Conservation (phyloP, 1,140 invertebrate genomes). For the Protaetia brevitarsis region DNA sequence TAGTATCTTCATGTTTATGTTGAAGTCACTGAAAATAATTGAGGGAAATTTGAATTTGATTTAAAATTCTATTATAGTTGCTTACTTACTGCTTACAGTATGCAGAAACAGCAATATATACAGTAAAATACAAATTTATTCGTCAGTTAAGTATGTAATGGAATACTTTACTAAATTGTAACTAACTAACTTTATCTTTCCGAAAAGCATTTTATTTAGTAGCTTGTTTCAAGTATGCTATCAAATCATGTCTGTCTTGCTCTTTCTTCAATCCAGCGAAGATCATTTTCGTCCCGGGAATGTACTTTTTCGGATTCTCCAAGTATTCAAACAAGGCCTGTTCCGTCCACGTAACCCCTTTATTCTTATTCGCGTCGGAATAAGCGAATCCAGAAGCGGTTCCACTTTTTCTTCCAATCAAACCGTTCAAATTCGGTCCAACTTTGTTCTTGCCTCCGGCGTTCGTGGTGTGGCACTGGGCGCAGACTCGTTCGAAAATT, state of each 20-base stretch:
- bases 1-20: too few relatives aligned
- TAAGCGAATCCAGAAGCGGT: slow-evolving; percentile 74
- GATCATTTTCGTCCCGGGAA: slow-evolving; percentile 84
- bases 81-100: too few relatives aligned
- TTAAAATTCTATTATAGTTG: too few relatives aligned
- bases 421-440: slow-evolving; percentile 83
- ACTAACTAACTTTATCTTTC: too few relatives aligned
- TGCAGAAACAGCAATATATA: too few relatives aligned
- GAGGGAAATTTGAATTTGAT: too few relatives aligned
- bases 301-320: slow-evolving; percentile 77
- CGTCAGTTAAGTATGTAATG: too few relatives aligned
- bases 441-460: slow-evolving; percentile 82
- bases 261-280: slow-evolving; percentile 79
- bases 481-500: slow-evolving; percentile 81
- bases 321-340: slow-evolving; percentile 69
- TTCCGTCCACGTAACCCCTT: slow-evolving; percentile 63
- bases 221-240: slow-evolving; percentile 57
- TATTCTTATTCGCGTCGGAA: slow-evolving; percentile 82
- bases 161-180: too few relatives aligned
- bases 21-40: too few relatives aligned
- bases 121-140: too few relatives aligned
- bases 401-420: slow-evolving; percentile 85
- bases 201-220: slow-evolving; percentile 9
- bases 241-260: slow-evolving; percentile 70
- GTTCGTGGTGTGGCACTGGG: slow-evolving; percentile 86